These are phyloP conservation scores for Eupithecia pulchellata DNA, from an alignment of 2,888 invertebrate genomes.

Conservation along the genomic window DNA sequence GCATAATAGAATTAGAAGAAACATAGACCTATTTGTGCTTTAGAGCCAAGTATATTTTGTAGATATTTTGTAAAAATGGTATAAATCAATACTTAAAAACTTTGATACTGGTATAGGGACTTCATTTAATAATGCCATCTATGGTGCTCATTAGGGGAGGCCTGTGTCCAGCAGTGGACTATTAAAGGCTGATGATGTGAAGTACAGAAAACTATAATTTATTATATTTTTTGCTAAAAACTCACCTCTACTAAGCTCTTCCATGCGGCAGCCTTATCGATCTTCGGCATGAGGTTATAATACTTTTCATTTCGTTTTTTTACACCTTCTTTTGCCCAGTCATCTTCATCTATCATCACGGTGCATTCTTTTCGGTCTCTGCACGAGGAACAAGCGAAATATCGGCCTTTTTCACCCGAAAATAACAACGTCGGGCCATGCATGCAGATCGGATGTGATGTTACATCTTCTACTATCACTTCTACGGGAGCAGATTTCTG, in stretches of 20 bases:
- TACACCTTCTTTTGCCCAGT: constrained; percentile 81
- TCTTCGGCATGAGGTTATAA: constrained; percentile 73
- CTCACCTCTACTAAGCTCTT: constrained; percentile 81
- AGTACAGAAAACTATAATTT: no score
- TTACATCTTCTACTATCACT: constrained; percentile 84
- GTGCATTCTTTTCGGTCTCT: constrained; percentile 91
- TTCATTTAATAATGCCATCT: no score
- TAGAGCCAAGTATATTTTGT: no score
- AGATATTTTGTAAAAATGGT: neutral
- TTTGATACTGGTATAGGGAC: neutral
- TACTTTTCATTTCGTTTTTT: constrained; percentile 78
- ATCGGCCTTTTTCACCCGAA: constrained; percentile 85
- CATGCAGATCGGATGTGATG: constrained; percentile 88
- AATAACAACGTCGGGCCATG: constrained; percentile 93
- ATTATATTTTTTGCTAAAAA: neutral
- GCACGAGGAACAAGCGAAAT: constrained; percentile 94
- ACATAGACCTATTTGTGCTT: no score
- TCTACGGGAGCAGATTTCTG: constrained; percentile 70
- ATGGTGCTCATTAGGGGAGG: no score
- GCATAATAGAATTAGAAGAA: no score
- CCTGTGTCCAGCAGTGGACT: no score
- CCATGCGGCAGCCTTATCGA: constrained; percentile 84
- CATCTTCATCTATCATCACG: constrained; percentile 86
- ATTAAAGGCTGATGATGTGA: no score
- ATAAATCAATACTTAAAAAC: neutral